Evolutionary conservation across 2,113 vertebrate genomes (phyloP), one percentile per base, ranked within the genome.

Genomic region (Phyllopteryx taeniolatus): DNA sequence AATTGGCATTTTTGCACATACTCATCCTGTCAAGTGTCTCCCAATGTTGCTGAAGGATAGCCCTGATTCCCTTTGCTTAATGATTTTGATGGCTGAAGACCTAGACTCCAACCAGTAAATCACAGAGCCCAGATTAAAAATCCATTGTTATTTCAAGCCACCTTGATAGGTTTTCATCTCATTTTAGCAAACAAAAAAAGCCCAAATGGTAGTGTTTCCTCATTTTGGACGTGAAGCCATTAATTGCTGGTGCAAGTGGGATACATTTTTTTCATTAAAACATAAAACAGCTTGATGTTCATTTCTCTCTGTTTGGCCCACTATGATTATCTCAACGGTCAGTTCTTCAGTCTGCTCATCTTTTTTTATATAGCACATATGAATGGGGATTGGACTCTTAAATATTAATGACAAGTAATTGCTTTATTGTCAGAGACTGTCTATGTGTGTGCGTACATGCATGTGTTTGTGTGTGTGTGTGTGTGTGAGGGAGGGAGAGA

Each of bases 331-430:
- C 71, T 83, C 83, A 80, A 84, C 9, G 88, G 87, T 86, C 88
- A 90, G 81, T 88, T 82, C 17, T 86, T 85, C 85, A 78, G 84
- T 73, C 79, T 81, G 83, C 88, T 87, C 87, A 82, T 91, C 79
- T 78, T 81, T 89, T 90, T 86, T 91, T 89, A 92, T 92, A 91
- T 90, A 93, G 90, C 85, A 86, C 86, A 87, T 86, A 83, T 77
- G 83, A 85, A 88, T 90, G 86, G 86, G 91, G 91, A 92, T 91
- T 78, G 90, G 80, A 67, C 69, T 76, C 88, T 92, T 92, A 93
- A 92, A 91, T 93, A 93, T 93, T 91, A 92, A 93, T 90, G 86
- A 86, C 73, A 82, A 87, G 83, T 92, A 93, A 93, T 93, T 92
- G 90, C 89, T 92, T 93, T 93, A 93, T 91, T 90, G 90, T 92